phyloP scores from a whole-genome alignment of 1,140 invertebrate genomes.

The Leptinotarsa undecemlineata region DNA sequence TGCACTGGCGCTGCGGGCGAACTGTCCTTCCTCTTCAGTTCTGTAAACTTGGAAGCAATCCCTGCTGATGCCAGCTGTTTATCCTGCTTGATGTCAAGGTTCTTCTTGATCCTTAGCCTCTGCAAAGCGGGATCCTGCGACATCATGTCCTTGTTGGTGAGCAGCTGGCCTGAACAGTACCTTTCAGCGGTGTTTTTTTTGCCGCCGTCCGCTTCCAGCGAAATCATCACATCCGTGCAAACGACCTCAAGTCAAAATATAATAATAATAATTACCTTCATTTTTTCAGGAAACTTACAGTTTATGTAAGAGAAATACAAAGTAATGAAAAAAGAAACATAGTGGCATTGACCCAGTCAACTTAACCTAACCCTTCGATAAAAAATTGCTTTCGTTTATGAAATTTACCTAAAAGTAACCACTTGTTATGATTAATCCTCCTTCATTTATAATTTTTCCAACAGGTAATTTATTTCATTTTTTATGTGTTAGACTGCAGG shows the following conservation, averaged over 20 bases:
- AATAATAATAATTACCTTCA: constrained; percentile 51
- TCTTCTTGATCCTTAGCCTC: constrained; percentile 68
- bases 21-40: constrained; percentile 55
- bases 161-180: constrained; percentile 33
- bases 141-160: constrained; percentile 61
- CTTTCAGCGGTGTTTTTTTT: constrained; percentile 38
- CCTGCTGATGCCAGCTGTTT: constrained; percentile 71
- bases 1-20: constrained; percentile 45
- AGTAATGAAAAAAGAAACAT: too few relatives aligned
- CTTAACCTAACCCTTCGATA: too few relatives aligned
- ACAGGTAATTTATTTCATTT: too few relatives aligned
- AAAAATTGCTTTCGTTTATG: too few relatives aligned
- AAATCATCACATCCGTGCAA: constrained; percentile 59
- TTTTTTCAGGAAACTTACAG: too few relatives aligned
- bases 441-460: too few relatives aligned
- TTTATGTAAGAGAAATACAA: too few relatives aligned
- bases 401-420: too few relatives aligned
- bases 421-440: too few relatives aligned
- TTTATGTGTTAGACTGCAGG: too few relatives aligned
- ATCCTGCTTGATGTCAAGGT: constrained; percentile 79
- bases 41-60: constrained; percentile 63
- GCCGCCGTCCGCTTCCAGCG: constrained; percentile 50
- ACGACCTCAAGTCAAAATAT: constrained; percentile 61
- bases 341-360: too few relatives aligned
- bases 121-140: constrained; percentile 61